Evolutionary conservation across 2,888 invertebrate genomes (phyloP).

Genomic region (Dromius quadrimaculatus): DNA sequence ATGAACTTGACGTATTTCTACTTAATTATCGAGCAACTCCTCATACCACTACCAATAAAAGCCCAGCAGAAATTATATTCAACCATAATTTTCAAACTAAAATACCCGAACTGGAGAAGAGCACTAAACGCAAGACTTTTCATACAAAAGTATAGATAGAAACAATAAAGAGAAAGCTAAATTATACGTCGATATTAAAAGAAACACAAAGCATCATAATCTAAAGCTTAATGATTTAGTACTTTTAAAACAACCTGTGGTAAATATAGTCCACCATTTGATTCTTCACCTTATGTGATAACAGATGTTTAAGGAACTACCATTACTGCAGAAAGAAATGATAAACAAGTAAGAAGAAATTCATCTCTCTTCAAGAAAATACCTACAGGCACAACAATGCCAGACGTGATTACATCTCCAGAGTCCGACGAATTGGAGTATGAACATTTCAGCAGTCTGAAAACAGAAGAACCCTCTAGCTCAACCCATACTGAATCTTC

Average conservation of each 20-base stretch:
- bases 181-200: neutral
- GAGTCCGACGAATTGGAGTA: too few relatives aligned
- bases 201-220: neutral
- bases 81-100: neutral
- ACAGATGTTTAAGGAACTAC: neutral
- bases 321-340: neutral
- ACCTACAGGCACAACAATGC: too few relatives aligned
- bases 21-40: too few relatives aligned
- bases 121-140: neutral
- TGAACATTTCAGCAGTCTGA: too few relatives aligned
- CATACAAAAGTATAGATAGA: neutral
- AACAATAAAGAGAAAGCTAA: neutral
- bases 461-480: too few relatives aligned
- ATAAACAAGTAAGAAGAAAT: neutral
- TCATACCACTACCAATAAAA: too few relatives aligned
- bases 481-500: too few relatives aligned
- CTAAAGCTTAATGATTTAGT: neutral
- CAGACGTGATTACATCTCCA: too few relatives aligned
- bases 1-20: too few relatives aligned
- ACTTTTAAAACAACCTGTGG: neutral
- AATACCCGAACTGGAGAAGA: neutral
- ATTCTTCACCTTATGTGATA: neutral
- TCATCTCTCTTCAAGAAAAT: too few relatives aligned
- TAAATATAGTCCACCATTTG: too few relatives aligned
- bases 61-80: neutral